These are phyloP conservation scores for Myxocyprinus asiaticus DNA, from an alignment of 2,113 vertebrate species.

Conservation along the genomic window DNA sequence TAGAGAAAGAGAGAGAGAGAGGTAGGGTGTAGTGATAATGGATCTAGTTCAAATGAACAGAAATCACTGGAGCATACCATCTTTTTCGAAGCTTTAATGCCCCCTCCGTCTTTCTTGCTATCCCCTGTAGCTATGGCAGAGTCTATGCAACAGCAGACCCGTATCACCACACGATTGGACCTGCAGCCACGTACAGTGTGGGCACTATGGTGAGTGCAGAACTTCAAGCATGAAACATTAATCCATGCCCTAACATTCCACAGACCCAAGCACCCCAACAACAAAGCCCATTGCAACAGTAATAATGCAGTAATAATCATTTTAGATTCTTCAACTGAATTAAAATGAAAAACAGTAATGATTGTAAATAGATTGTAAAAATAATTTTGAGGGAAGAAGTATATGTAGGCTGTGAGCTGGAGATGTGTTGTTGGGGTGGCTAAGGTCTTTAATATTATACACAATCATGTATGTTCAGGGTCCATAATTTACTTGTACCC, in stretches of 20 bases:
- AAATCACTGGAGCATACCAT: not conserved
- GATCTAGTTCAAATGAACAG: constrained; percentile 13
- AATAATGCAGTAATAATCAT: no score
- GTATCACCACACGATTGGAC: constrained; percentile 88
- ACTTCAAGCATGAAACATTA: constrained; percentile 18
- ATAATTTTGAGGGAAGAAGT: not conserved
- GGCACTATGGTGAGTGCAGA: constrained; percentile 89
- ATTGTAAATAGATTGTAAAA: no score
- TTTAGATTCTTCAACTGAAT: no score
- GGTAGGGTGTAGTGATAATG: constrained; percentile 21
- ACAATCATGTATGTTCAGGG: no score
- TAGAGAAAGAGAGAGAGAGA: constrained; percentile 18
- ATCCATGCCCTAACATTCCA: not conserved
- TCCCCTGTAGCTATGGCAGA: constrained; percentile 82
- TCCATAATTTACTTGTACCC: no score
- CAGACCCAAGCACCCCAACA: constrained; percentile 23
- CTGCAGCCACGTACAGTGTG: constrained; percentile 89
- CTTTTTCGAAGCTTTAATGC: constrained; percentile 17
- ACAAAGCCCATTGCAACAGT: no score
- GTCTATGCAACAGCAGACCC: constrained; percentile 91
- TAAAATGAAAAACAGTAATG: no score
- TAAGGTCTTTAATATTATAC: not conserved
- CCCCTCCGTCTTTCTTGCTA: constrained; percentile 36
- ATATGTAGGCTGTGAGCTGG: not conserved
- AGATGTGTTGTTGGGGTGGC: constrained; percentile 38